A percentile compares a stretch with the other conserved stretches of the same genome.
Conservation (phyloP, 2,113 vertebrate genomes). For the Corythoichthys intestinalis region DNA sequence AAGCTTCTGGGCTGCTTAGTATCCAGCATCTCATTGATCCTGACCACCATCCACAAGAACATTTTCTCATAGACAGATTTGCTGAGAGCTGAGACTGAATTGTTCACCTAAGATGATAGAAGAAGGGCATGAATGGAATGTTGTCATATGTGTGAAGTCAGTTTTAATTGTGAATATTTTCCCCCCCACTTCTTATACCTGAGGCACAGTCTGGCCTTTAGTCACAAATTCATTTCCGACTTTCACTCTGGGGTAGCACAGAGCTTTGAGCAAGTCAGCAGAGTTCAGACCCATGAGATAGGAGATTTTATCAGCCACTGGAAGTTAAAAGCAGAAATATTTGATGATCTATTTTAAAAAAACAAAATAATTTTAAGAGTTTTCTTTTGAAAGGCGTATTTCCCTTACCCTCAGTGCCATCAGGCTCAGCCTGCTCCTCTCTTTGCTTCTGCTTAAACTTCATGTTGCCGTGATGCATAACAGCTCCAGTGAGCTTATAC, state of each 20-base stretch:
- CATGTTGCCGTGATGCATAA: constrained; percentile 89
- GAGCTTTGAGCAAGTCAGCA: constrained; percentile 71
- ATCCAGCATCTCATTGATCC: constrained; percentile 77
- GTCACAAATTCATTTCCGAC: constrained; percentile 76
- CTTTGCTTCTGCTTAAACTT: constrained; percentile 91
- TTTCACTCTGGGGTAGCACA: constrained; percentile 76
- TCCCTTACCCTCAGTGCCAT: constrained; percentile 83
- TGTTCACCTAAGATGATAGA: constrained; percentile 46
- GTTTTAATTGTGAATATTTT: neutral
- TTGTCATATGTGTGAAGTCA: neutral
- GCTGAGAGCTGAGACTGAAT: constrained; percentile 62
- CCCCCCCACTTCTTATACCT: constrained; percentile 32
- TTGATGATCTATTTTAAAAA: neutral
- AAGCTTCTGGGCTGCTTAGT: constrained; percentile 71
- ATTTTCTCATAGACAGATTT: constrained; percentile 77
- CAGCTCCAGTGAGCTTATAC: constrained; percentile 84
- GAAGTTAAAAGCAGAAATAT: neutral
- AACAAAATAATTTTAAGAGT: neutral
- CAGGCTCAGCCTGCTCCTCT: constrained; percentile 86
- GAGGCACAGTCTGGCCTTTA: constrained; percentile 75
- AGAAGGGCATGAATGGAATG: neutral
- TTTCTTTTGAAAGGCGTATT: neutral
- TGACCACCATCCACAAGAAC: constrained; percentile 77
- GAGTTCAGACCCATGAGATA: constrained; percentile 78
- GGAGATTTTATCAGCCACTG: constrained; percentile 74